Base-by-base conservation (phyloP, 1,140 invertebrate species). In the Eueides isabella region DNA sequence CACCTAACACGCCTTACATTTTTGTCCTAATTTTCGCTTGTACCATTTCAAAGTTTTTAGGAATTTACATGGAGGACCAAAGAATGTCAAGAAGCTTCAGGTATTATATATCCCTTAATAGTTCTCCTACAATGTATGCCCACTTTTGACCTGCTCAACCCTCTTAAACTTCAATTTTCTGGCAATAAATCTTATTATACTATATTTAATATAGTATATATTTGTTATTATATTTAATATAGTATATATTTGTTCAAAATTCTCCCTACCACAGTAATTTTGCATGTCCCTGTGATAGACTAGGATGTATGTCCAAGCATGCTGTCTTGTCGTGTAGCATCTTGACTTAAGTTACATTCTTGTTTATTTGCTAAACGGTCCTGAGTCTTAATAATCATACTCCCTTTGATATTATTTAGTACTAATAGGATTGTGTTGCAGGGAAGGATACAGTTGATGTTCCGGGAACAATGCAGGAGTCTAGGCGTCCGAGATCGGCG, bases 381-480 rank as follows among this genome's bases (percentile, higher is more conserved):
- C 88, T 88, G 88, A 80, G 86, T 89, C 85, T 84, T 70, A 26
- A 19, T n/a, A 69, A 26, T 69, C n/a, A n/a, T 33, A 6, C 3
- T 35, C 69, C 55, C 5, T 23, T 48, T 33, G 16, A 11, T 29
- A 11, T 73, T 62, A 41, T 44, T 38, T 44, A 35, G 14, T 61
- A 38, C 31, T 69, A 61, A 69, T 35, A 38, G 28, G 3, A 19
- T 12, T 23, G 31, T 23, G 6, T 87, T 88, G 62, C 87, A 93
- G 92, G 90, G 92, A 91, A 85, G 92, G 90, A 91, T 93, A 86
- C 89, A 94, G 93, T 92, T 94, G 93, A 94, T 93, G 93, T 80
- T 82, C 80, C 82, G 80, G 84, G 71, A 75, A 77, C 80, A 78
- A 92, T 89, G 86, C 88, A 84, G 75, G 90, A 86, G 68, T 72